Conservation (phyloP, 2,888 invertebrate species). For the Dynastes maya region DNA sequence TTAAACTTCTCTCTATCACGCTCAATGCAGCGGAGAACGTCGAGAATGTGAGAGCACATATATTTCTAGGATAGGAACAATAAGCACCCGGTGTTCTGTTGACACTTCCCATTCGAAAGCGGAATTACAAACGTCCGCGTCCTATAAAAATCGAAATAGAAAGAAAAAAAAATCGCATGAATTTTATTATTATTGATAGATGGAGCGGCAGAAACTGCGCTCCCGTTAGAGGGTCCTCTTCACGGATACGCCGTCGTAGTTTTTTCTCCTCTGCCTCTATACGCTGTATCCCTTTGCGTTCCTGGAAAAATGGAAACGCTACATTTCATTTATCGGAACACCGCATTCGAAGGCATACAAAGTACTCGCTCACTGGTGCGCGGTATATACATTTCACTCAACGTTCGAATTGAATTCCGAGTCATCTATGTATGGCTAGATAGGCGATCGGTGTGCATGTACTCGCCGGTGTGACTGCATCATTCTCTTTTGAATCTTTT, state of each 20-base stretch:
- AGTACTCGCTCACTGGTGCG: slow-evolving; percentile 25
- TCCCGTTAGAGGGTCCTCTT: slow-evolving; percentile 3
- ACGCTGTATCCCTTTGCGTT: slow-evolving; percentile 15
- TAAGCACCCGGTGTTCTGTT: slow-evolving; percentile 11
- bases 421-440: slow-evolving; percentile 28
- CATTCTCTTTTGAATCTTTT: slow-evolving; percentile 33
- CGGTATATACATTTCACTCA: slow-evolving; percentile 38
- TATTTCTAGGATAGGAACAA: slow-evolving; percentile 18
- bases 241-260: slow-evolving; percentile 18
- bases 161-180: slow-evolving; percentile 12
- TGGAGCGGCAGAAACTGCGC: slow-evolving; percentile 40
- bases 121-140: slow-evolving; percentile 35
- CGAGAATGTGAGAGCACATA: slow-evolving; percentile 12
- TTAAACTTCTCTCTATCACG: slow-evolving; percentile 8
- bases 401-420: slow-evolving; percentile 30
- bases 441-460: slow-evolving; percentile 26
- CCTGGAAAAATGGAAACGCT: slow-evolving; percentile 55
- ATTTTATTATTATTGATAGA: slow-evolving; percentile 43
- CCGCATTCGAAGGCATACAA: slow-evolving; percentile 29
- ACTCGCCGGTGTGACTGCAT: not conserved
- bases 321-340: slow-evolving; percentile 57
- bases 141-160: slow-evolving; percentile 25
- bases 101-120: slow-evolving; percentile 9
- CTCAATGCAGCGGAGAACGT: not conserved
- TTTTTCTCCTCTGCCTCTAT: not conserved